Evolutionary conservation across 2,797 vertebrate species (phyloP).

Genomic region (Ptychobarbus kaznakovi): DNA sequence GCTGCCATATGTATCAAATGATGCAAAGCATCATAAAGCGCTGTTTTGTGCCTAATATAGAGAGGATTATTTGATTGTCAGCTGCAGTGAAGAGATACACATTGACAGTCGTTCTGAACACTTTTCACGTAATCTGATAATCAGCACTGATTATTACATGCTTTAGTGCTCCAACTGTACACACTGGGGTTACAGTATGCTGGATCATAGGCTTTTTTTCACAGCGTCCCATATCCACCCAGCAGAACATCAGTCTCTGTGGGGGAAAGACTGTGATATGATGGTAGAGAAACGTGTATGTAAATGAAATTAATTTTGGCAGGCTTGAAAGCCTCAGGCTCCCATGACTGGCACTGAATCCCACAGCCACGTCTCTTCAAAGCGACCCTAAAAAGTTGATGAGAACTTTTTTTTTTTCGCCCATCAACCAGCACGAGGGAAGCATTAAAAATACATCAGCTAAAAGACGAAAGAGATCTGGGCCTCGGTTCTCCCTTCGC

Average conservation of each 20-base stretch:
- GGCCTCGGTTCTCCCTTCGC: slow-evolving; percentile 44
- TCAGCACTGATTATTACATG: slow-evolving; percentile 38
- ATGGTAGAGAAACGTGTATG: slow-evolving; percentile 38
- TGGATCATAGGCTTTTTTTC: neutral
- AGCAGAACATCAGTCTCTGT: neutral
- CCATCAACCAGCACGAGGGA: slow-evolving; percentile 45
- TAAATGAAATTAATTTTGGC: slow-evolving; percentile 49
- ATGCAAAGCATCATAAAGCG: slow-evolving; percentile 21
- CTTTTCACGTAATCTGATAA: slow-evolving; percentile 51
- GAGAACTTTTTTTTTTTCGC: slow-evolving; percentile 47
- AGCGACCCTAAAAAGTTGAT: slow-evolving; percentile 58
- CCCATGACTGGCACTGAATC: slow-evolving; percentile 35
- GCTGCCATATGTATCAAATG: slow-evolving; percentile 23
- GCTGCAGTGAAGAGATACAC: slow-evolving; percentile 11
- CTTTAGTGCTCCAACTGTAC: slow-evolving; percentile 29
- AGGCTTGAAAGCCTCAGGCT: slow-evolving; percentile 48
- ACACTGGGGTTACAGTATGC: slow-evolving; percentile 17
- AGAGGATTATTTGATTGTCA: slow-evolving; percentile 33
- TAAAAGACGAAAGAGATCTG: slow-evolving; percentile 58
- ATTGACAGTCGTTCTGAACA: slow-evolving; percentile 26
- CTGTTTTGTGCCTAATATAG: slow-evolving; percentile 38
- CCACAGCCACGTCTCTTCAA: slow-evolving; percentile 53
- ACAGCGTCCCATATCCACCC: slow-evolving; percentile 16
- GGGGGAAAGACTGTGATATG: slow-evolving; percentile 17
- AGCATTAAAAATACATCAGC: slow-evolving; percentile 64